Percentiles rank a stretch among this genome's conserved stretches.
Conservation (phyloP, 35 echinoderm and acorn worm species). For the Acanthaster planci region DNA sequence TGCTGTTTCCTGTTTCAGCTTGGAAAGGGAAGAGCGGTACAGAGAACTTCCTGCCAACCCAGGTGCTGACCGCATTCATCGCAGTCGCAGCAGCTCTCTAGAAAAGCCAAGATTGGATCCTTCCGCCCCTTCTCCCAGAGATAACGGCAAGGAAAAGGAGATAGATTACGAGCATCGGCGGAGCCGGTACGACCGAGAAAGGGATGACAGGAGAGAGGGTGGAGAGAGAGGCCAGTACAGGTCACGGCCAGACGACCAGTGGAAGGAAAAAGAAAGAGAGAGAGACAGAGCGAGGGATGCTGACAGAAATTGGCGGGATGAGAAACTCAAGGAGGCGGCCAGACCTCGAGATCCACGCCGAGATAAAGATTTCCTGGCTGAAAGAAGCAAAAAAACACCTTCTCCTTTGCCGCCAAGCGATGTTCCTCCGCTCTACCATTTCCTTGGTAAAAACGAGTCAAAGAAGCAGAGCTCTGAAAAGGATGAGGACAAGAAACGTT, state of each 20-base stretch:
- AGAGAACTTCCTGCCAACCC: not conserved
- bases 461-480: not conserved
- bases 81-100: not conserved
- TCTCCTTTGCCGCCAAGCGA: not conserved
- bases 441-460: constrained; percentile 5
- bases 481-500: not conserved
- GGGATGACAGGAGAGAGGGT: not conserved
- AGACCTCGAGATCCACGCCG: constrained; percentile 11
- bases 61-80: not conserved
- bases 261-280: not conserved
- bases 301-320: not conserved
- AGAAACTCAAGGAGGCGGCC: not conserved
- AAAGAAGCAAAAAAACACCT: not conserved
- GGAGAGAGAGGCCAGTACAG: constrained; percentile 33
- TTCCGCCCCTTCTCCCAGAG: not conserved
- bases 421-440: constrained; percentile 8
- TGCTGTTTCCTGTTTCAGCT: not conserved
- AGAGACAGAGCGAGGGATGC: constrained; percentile 1
- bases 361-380: constrained; percentile 22
- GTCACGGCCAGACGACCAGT: not conserved
- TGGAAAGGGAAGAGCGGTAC: not conserved
- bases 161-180: not conserved
- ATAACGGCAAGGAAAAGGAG: constrained; percentile 6
- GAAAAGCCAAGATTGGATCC: not conserved
- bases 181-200: not conserved